These are phyloP conservation scores for Drosophila testacea DNA, from an alignment of 2,888 invertebrate species.

Conservation along the genomic window DNA sequence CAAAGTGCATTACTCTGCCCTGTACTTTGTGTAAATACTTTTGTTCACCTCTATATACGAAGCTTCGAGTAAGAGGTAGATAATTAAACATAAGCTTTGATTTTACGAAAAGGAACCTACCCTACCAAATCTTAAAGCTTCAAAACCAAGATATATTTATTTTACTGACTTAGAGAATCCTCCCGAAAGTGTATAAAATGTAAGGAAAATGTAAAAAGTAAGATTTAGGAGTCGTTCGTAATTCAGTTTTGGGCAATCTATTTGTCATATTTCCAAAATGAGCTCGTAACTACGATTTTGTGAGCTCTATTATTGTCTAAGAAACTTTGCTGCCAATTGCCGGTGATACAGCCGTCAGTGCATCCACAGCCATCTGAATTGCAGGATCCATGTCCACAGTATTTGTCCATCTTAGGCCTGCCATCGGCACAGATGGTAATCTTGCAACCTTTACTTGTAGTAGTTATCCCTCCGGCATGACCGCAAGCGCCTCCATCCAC, in stretches of 20 bases:
- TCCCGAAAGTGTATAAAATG: too few relatives aligned
- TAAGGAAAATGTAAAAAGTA: too few relatives aligned
- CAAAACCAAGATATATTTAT: too few relatives aligned
- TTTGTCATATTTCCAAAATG: not conserved
- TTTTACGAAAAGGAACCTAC: too few relatives aligned
- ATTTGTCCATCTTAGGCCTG: not conserved
- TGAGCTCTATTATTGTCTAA: not conserved
- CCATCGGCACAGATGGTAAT: slow-evolving; percentile 13
- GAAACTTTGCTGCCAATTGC: slow-evolving; percentile 8
- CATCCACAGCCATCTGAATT: not conserved
- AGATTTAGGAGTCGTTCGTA: too few relatives aligned
- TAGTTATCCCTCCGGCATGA: not conserved
- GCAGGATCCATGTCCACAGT: slow-evolving; percentile 6
- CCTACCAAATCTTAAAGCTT: too few relatives aligned
- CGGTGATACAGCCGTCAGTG: not conserved
- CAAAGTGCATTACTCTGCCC: too few relatives aligned
- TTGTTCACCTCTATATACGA: too few relatives aligned
- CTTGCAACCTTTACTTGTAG: slow-evolving; percentile 1
- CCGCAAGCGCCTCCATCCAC: not conserved
- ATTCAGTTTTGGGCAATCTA: not conserved
- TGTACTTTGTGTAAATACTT: too few relatives aligned
- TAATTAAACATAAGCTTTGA: too few relatives aligned
- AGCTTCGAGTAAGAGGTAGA: too few relatives aligned
- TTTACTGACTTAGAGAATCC: too few relatives aligned
- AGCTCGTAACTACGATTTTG: not conserved